Conservation (phyloP, 2,888 invertebrate genomes). For the Nomada goodeniana region DNA sequence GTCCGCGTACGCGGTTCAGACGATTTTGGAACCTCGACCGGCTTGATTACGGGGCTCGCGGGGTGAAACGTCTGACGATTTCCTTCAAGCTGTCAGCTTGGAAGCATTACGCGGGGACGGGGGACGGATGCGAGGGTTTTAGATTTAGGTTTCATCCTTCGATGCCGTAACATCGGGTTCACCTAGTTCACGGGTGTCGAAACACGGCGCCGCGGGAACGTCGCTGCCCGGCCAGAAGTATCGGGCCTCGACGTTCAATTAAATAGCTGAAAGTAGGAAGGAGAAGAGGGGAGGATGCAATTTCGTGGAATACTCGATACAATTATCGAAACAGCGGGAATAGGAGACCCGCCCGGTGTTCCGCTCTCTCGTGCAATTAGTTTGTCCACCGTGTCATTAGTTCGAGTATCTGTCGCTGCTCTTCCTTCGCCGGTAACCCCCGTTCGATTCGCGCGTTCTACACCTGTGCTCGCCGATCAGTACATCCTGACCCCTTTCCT, state of each 20-base stretch:
- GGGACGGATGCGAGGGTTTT: conserved; percentile 21
- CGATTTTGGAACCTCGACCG: conserved; percentile 51
- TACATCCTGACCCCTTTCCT: conserved; percentile 61
- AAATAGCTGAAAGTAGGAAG: background rate
- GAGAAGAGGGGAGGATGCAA: conserved; percentile 10
- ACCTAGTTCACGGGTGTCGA: background rate
- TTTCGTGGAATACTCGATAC: conserved; percentile 27
- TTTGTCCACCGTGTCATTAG: conserved; percentile 62
- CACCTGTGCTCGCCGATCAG: conserved; percentile 53
- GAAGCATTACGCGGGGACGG: conserved; percentile 22
- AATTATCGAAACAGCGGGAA: conserved; percentile 51
- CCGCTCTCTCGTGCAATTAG: conserved; percentile 55
- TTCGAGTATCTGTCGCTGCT: conserved; percentile 60
- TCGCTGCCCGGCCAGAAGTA: background rate
- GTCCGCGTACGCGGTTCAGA: conserved; percentile 35
- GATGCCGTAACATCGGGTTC: background rate
- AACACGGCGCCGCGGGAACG: background rate
- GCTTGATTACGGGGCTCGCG: conserved; percentile 51
- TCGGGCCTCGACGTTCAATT: background rate
- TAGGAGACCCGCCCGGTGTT: conserved; percentile 46
- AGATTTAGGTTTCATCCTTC: background rate
- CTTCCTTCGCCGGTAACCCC: conserved; percentile 62
- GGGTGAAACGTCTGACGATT: conserved; percentile 40
- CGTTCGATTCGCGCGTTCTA: conserved; percentile 56
- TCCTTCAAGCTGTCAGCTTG: conserved; percentile 47